These are phyloP conservation scores for Erebia ligea DNA, from an alignment of 2,888 invertebrate genomes.

Conservation along the genomic window DNA sequence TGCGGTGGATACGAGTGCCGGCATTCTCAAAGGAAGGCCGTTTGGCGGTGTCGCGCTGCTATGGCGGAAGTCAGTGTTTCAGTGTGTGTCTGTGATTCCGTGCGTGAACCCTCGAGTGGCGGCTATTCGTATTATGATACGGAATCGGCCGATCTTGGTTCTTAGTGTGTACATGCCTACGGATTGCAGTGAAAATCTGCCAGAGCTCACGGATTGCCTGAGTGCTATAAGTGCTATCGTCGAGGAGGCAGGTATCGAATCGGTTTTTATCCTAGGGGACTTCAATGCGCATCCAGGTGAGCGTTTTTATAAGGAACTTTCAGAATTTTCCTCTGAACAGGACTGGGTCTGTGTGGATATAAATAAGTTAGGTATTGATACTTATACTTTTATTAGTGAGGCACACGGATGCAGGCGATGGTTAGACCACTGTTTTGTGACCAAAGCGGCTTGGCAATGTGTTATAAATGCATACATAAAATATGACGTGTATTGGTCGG, in stretches of 20 bases:
- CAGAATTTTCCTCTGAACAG: neutral
- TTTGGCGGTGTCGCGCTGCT: neutral
- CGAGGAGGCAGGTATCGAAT: neutral
- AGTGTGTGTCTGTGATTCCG: neutral
- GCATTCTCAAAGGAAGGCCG: neutral
- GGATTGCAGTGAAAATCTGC: neutral
- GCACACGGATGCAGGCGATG: neutral
- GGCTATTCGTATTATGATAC: neutral
- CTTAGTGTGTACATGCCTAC: neutral
- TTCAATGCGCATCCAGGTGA: no score
- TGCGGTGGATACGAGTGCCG: neutral
- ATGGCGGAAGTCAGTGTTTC: neutral
- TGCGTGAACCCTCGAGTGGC: neutral
- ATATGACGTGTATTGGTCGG: neutral
- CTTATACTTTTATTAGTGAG: neutral
- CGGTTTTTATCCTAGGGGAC: neutral
- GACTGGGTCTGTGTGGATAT: neutral
- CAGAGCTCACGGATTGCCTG: neutral
- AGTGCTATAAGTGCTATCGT: neutral
- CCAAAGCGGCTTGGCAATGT: neutral
- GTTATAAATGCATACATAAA: neutral
- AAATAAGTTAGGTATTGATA: neutral
- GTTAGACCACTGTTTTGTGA: neutral
- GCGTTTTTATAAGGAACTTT: neutral
- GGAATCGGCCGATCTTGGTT: neutral